Base-by-base conservation (phyloP, 1,140 invertebrate genomes). In the Dendroctonus valens region DNA sequence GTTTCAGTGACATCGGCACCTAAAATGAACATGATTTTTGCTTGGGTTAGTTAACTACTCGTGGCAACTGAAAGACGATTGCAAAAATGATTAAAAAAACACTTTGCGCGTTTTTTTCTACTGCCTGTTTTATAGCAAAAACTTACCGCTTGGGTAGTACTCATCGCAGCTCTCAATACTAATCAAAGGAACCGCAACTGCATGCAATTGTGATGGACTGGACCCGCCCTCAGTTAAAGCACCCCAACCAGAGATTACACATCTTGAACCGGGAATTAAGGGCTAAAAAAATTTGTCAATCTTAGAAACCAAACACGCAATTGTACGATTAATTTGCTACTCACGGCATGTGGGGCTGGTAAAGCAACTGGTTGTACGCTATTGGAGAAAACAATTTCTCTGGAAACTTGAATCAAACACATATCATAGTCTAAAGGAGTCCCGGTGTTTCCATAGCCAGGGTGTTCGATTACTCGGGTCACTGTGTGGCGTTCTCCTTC, bases 1-100 rank as follows among this genome's bases (percentile, higher is more conserved):
- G 70, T 67, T 49, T 72, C 68, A 5, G 79, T 81, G 5, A 82
- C 69, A 26, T 26, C 26, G 26, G 26, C 26, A 26, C 26, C 26
- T 26, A 26, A 26, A 26, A 26, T 26, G 3, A 3, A 26, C 26
- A 26, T 26, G 26, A 26, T 3, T 26, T 26, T 26, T 3, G 26
- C 26, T 26, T n/a, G n/a, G n/a, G n/a, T n/a, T 26, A 26, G 26
- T 26, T 26, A 26, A 26, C 26, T 2, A 26, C 3, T 26, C 26
- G 26, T 3, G 3, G 3, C 1, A 26, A 26, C 26, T 26, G 26
- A 26, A 26, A 26, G 26, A 26, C 1, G 26, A 26, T 26, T 26
- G 1, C 3, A 26, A 26, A 26, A 26, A 26, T 3, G 3, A 26
- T 26, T 26, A 26, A 26, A 26, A 26, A 26, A 26, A 2, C 26